Base-by-base conservation (phyloP, 2,797 vertebrate genomes). In the Parauchenoglanis punctatus region DNA sequence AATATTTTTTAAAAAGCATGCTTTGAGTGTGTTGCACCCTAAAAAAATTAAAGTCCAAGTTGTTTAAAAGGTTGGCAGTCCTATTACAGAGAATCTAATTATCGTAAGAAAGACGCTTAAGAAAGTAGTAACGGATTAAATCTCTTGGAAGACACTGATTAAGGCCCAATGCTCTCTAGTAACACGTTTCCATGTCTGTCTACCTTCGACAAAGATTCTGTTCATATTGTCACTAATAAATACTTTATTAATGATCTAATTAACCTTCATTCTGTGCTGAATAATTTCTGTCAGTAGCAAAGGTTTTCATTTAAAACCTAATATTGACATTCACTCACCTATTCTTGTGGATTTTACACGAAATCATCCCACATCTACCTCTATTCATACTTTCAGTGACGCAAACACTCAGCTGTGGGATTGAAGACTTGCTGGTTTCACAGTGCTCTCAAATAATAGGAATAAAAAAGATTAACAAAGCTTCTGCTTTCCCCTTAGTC, bases 241-340 rank as follows among this genome's bases (percentile, higher is more conserved):
- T 7, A 49, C 44, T 75, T 46, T 46, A 73, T 46, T 46, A n/a
- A 75, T 20, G 76, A 58, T 78, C 7, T 31, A 40, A 73, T 70
- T 85, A n/a, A 75, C 86, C 58, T 82, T 20, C 7, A 77, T 61
- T 84, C 56, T 56, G 54, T 67, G 52, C 20, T 49, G 28, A 73
- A 56, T 46, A 25, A 73, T 84, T 73, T 81, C 59, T 35, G 7
- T 52, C 25, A 40, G 15, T 72, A 54, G 84, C 25, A 82, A 77
- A 84, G 81, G 40, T 35, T 86, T 76, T n/a, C 10, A 52, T 76
- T 76, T 52, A 76, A 15, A 76, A 11, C 28, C 25, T 58, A 58
- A 58, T 35, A 23, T 35, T 35, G 17, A 58, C 28, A 52, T 25
- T 46, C 44, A 49, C 11, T 25, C 35, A 44, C 3, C 7, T 49